Base-by-base conservation (phyloP, 2,888 invertebrate genomes). In the Cerceris ruficornis region DNA sequence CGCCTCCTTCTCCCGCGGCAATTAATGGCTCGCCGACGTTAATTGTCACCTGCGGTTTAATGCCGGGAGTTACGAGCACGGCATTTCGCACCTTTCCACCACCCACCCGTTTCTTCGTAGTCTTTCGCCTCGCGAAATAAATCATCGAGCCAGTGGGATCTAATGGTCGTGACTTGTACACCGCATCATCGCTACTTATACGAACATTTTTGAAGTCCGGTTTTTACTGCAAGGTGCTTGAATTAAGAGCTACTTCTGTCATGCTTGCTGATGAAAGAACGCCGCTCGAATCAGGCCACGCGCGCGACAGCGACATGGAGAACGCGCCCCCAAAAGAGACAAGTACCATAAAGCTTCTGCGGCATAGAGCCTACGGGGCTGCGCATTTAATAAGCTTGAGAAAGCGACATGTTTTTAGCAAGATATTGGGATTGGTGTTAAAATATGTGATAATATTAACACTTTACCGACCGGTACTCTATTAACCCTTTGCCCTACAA, bases 1-100 rank as follows among this genome's bases (percentile, higher is more conserved):
- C 57, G 41, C 46, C 62, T 55, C 50, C 57, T 65, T 61, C 67
- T 69, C 67, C 39, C 50, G 50, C 75, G 76, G 80, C 80, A 82
- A 82, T 80, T 80, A 82, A 82, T 69, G 80, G 74, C 72, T 61
- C 69, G 74, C 62, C 66, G 58, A 66, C 80, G 77, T 77, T 82
- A 82, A 82, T 82, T 75, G 80, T 80, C 77, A 73, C 75, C 74
- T 49, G 67, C 76, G 73, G 74, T 80, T 81, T 80, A 77, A 77
- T 72, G 59, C 74, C 61, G 17, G 17, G 62, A 69, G 62, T 60
- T 75, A 80, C 75, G 71, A 71, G 50, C 73, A 68, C 64, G 73
- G 69, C 54, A 66, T 69, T 77, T 80, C 60, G 57, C 69, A 42
- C 58, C 58, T 68, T 66, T 75, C 65, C 73, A 14, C 17, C 41